Percentiles rank a stretch among this genome's conserved stretches.
Conservation (phyloP, 2,797 vertebrate species). For the Loris lydekkerianus region DNA sequence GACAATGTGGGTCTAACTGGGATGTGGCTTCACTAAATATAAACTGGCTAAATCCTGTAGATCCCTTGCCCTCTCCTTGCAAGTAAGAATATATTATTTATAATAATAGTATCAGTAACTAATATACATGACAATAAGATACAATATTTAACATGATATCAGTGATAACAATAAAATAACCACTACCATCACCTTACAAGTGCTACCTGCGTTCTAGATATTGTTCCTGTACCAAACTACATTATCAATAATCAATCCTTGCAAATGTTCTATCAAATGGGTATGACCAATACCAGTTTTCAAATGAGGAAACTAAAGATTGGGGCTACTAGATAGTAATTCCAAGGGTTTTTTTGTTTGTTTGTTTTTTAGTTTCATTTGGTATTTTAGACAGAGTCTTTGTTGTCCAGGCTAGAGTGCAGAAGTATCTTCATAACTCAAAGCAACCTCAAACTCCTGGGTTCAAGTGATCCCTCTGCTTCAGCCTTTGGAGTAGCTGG, state of each 20-base stretch:
- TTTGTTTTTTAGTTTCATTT: too few species aligned
- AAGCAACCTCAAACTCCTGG: too few species aligned
- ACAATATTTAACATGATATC: not conserved
- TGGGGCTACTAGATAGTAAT: not conserved
- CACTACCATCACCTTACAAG: not conserved
- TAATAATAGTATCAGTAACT: not conserved
- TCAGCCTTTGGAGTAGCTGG: too few species aligned
- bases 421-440: too few species aligned
- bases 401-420: too few species aligned
- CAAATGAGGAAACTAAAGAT: not conserved
- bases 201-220: not conserved
- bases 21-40: not conserved
- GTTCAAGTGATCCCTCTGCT: too few species aligned
- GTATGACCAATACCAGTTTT: not conserved
- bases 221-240: not conserved
- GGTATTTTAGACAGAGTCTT: too few species aligned
- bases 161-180: not conserved
- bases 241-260: not conserved
- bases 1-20: not conserved
- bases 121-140: not conserved
- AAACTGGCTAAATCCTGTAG: not conserved
- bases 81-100: constrained; percentile 10
- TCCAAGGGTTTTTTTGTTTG: not conserved
- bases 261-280: not conserved
- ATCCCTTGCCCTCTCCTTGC: not conserved